phyloP scores from a whole-genome alignment of 2,888 invertebrate species.

The Ferdinandea cuprea region DNA sequence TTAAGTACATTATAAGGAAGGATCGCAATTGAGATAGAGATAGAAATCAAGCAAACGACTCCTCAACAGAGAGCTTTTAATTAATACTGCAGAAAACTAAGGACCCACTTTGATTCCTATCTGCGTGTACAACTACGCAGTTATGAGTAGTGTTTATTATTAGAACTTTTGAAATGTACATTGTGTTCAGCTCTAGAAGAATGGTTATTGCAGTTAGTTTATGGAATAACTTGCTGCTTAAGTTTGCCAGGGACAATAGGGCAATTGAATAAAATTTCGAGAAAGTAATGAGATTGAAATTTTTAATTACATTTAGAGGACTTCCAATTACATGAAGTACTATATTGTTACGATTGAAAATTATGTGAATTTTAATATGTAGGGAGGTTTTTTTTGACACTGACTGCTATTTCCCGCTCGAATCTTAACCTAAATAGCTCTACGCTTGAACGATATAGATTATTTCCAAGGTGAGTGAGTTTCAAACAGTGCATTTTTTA shows the following conservation, averaged over 20 bases:
- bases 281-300: too few relatives aligned
- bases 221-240: background rate
- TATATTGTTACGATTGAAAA: too few relatives aligned
- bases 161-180: background rate
- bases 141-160: constrained; percentile 32
- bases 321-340: too few relatives aligned
- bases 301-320: too few relatives aligned
- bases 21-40: background rate
- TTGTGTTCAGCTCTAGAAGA: background rate
- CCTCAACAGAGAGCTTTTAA: constrained; percentile 14
- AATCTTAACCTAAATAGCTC: too few relatives aligned
- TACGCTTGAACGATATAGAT: too few relatives aligned
- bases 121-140: background rate
- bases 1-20: background rate
- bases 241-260: background rate
- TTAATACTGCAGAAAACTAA: constrained; percentile 5
- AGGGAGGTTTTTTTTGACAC: too few relatives aligned
- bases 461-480: too few relatives aligned
- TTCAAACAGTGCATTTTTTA: too few relatives aligned
- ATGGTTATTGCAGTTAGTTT: background rate
- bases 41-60: background rate
- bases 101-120: constrained; percentile 1
- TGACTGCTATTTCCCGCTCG: too few relatives aligned
- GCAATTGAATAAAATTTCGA: constrained; percentile 12
- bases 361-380: too few relatives aligned